Conservation (phyloP, 2,113 vertebrate species). For the Pangasianodon hypophthalmus region DNA sequence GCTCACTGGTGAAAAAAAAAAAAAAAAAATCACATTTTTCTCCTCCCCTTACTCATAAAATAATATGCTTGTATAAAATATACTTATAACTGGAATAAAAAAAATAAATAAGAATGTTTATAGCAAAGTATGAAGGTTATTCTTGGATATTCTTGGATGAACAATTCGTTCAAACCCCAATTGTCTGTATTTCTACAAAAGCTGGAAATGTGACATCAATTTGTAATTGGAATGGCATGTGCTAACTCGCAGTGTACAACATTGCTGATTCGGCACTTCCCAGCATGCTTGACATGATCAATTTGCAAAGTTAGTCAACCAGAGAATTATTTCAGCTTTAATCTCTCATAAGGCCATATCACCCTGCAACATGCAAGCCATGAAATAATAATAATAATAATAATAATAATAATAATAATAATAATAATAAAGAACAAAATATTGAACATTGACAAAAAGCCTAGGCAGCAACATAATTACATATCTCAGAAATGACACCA, state of each 20-base stretch:
- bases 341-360: slow-evolving; percentile 62
- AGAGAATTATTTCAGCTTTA: slow-evolving; percentile 70
- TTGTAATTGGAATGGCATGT: slow-evolving; percentile 60
- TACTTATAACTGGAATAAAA: neutral
- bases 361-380: slow-evolving; percentile 40
- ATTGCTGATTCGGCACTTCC: slow-evolving; percentile 63
- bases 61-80: slow-evolving; percentile 7
- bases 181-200: slow-evolving; percentile 27
- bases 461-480: slow-evolving; percentile 62
- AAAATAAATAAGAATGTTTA: slow-evolving; percentile 3
- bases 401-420: slow-evolving; percentile 46
- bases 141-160: slow-evolving; percentile 26
- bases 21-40: slow-evolving; percentile 19
- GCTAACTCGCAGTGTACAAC: slow-evolving; percentile 10
- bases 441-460: slow-evolving; percentile 35
- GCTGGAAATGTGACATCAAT: slow-evolving; percentile 40
- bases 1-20: neutral
- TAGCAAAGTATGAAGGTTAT: slow-evolving; percentile 2
- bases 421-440: slow-evolving; percentile 38
- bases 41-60: slow-evolving; percentile 9
- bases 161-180: slow-evolving; percentile 26
- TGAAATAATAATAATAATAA: slow-evolving; percentile 49
- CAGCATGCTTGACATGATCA: slow-evolving; percentile 66
- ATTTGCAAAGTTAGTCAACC: slow-evolving; percentile 73
- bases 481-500: slow-evolving; percentile 57